Evolutionary conservation across 1,140 invertebrate genomes (phyloP), one percentile per base, ranked within the genome.

Genomic region (Portunus trituberculatus): DNA sequence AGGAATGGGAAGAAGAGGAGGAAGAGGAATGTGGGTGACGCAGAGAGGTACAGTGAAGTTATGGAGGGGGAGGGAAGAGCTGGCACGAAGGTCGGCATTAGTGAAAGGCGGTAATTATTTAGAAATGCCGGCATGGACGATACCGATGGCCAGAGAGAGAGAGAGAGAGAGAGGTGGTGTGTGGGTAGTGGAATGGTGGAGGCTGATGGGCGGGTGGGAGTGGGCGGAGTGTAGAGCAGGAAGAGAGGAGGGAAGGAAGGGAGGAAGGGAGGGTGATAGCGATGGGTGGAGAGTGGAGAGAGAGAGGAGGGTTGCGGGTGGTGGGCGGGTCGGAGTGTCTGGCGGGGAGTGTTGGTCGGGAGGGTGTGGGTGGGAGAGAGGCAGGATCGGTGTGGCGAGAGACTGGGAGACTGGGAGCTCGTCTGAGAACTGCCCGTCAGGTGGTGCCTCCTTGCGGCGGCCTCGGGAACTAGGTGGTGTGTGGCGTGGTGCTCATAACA

Each of bases 41-140:
- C 46, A 48, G 32, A 28, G 28, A 91, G 14, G 28, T 52, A 4
- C 12, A 45, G 45, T 88, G 45, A 25, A 88, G 31, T 20, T 88
- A 88, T 88, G 45, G 16, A 88, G 31, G 25, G 67, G 67, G 20
- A 76, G 67, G 67, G 67, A 76, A 76, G 67, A 25, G 1, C 20
- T n/a, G 67, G 67, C 67, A 76, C 67, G 67, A 76, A n/a, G 67
- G 20, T 76, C 20, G 67, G 67, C 67, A 76, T 76, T 76, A 76
- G 67, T 76, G 67, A n/a, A 76, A 76, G 67, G 67, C 67, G 67
- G 67, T 76, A 76, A 76, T 76, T 76, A 76, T 76, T 76, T 76
- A 76, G 67, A 76, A 76, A 76, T 76, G 67, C 67, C 67, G 67
- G 67, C 67, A 76, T 7, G 67, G 20, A 20, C n/a, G 67, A 59